Conservation (phyloP, 2,888 invertebrate genomes). For the Campaea margaritaria region DNA sequence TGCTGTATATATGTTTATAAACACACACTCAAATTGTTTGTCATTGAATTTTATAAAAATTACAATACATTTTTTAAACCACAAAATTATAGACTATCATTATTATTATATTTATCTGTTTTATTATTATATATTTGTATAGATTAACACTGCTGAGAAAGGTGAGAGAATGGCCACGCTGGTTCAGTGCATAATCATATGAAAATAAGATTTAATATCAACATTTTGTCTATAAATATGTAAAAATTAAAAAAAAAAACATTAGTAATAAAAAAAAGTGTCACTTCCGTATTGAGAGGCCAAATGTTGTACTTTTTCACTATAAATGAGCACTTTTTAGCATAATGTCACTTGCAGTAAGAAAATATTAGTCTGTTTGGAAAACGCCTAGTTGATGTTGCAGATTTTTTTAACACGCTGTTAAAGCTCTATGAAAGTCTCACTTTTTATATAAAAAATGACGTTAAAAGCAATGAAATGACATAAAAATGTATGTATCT, state of each 20-base stretch:
- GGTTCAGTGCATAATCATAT: slow-evolving; percentile 2
- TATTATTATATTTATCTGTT: no score
- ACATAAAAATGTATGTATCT: neutral
- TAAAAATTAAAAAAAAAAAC: slow-evolving; percentile 16
- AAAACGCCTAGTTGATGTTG: slow-evolving; percentile 33
- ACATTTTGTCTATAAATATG: slow-evolving; percentile 6
- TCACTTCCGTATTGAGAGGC: slow-evolving; percentile 40
- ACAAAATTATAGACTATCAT: no score
- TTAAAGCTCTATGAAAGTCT: neutral
- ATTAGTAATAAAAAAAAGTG: slow-evolving; percentile 19
- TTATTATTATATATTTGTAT: no score
- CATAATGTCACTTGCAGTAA: slow-evolving; percentile 36
- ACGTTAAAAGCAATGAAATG: neutral
- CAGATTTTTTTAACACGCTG: slow-evolving; percentile 17
- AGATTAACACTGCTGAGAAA: no score
- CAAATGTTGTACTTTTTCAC: slow-evolving; percentile 36
- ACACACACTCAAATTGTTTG: no score
- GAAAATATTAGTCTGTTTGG: slow-evolving; percentile 33
- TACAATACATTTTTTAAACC: no score
- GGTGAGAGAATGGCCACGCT: no score
- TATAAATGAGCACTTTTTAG: slow-evolving; percentile 27
- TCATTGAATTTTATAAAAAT: no score
- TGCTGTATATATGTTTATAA: no score
- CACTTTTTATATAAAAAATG: neutral
- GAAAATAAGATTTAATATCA: slow-evolving; percentile 5